phyloP scores from a whole-genome alignment of 2,113 vertebrate species.

The Azemiops feae region DNA sequence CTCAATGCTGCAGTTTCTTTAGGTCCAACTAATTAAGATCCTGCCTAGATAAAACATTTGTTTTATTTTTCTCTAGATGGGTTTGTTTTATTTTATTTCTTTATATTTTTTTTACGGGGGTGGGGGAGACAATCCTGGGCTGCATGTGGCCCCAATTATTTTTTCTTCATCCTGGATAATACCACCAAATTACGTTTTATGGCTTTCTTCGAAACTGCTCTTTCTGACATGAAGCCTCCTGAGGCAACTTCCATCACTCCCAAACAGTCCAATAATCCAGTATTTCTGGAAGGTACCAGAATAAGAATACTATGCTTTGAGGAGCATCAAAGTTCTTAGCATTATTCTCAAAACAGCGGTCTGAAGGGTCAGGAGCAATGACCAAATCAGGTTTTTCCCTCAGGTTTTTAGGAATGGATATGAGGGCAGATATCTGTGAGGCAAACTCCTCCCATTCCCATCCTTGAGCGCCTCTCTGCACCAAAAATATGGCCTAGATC shows the following conservation, averaged over 20 bases:
- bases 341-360: background rate
- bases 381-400: background rate
- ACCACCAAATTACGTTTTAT: background rate
- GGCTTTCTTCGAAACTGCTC: background rate
- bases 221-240: background rate
- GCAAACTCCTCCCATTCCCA: background rate
- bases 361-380: background rate
- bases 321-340: background rate
- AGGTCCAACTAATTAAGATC: background rate
- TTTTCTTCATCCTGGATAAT: background rate
- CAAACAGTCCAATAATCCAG: background rate
- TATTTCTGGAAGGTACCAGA: background rate
- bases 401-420: background rate
- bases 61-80: background rate
- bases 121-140: background rate
- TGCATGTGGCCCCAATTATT: background rate
- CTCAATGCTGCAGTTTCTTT: background rate
- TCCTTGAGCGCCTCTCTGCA: background rate
- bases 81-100: background rate
- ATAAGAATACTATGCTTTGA: background rate
- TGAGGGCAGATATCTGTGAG: background rate
- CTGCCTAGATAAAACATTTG: background rate
- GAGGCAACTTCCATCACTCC: background rate
- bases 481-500: background rate
- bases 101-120: background rate